Evolutionary conservation across 2,797 vertebrate genomes (phyloP).

Genomic region (Staurois parvus): DNA sequence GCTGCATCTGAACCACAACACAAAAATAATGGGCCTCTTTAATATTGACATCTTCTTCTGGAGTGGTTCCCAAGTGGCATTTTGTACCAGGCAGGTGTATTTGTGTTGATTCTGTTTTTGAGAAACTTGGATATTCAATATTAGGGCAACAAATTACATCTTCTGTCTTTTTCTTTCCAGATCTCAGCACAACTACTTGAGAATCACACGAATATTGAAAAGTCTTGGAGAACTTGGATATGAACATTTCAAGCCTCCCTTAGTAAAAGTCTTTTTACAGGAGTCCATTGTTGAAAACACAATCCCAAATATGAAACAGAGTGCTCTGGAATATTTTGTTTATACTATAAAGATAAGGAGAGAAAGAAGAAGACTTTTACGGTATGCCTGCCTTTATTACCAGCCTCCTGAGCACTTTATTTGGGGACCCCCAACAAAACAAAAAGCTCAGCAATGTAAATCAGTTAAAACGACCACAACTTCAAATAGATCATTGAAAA

Average conservation of each 20-base stretch:
- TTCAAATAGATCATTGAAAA: constrained; percentile 64
- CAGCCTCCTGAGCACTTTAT: constrained; percentile 90
- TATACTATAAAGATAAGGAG: constrained; percentile 90
- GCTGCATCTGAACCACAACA: too few relatives aligned
- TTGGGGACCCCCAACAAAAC: constrained; percentile 88
- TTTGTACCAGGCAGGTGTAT: background rate
- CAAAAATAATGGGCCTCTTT: too few relatives aligned
- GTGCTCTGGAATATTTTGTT: constrained; percentile 94
- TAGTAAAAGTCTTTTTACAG: constrained; percentile 91
- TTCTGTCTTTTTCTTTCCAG: constrained; percentile 70
- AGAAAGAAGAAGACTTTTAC: constrained; percentile 88
- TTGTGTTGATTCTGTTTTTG: background rate
- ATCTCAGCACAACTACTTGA: constrained; percentile 97
- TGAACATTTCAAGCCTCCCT: constrained; percentile 91
- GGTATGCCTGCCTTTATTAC: constrained; percentile 90
- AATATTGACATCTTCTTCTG: too few relatives aligned
- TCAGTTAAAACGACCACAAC: constrained; percentile 69
- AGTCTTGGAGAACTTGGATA: constrained; percentile 96
- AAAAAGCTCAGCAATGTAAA: constrained; percentile 69
- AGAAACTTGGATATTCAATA: too few relatives aligned
- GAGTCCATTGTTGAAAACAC: constrained; percentile 90
- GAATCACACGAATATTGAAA: constrained; percentile 97
- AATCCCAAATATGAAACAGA: constrained; percentile 94
- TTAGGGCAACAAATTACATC: too few relatives aligned
- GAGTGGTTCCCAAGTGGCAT: too few relatives aligned